Evolutionary conservation across 1,140 invertebrate species (phyloP).

Genomic region (Tetramorium alpestre): DNA sequence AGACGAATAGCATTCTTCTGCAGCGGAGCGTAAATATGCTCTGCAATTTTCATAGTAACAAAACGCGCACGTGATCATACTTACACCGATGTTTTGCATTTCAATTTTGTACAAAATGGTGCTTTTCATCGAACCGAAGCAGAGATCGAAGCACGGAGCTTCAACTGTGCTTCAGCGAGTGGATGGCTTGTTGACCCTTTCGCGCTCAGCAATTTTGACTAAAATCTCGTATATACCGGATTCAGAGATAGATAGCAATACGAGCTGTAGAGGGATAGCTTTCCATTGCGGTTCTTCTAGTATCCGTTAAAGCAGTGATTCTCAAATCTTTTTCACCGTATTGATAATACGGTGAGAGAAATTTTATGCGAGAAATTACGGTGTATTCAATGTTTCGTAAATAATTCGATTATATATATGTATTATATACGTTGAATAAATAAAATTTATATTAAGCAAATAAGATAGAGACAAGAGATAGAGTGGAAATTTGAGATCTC

Average conservation of each 20-base stretch:
- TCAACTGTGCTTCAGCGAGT: neutral
- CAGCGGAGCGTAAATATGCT: neutral
- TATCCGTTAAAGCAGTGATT: neutral
- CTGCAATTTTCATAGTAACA: neutral
- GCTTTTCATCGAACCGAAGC: neutral
- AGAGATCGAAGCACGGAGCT: neutral
- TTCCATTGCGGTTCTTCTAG: neutral
- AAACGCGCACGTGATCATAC: constrained; percentile 20
- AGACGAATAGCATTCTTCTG: neutral
- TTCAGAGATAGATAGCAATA: constrained; percentile 28
- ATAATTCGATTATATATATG: neutral
- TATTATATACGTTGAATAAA: neutral
- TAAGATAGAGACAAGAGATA: neutral
- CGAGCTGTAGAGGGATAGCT: neutral
- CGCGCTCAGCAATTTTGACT: constrained; percentile 23
- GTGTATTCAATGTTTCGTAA: neutral
- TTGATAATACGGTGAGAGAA: neutral
- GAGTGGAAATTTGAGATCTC: neutral
- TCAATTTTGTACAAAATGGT: constrained; percentile 8
- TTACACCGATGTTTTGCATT: constrained; percentile 24
- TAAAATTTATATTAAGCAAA: neutral
- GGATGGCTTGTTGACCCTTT: constrained; percentile 21
- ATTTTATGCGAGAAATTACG: neutral
- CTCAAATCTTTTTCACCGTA: neutral
- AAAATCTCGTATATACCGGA: constrained; percentile 9